These are phyloP conservation scores for Girardinichthys multiradiatus DNA, from an alignment of 2,113 vertebrate species.

Conservation along the genomic window DNA sequence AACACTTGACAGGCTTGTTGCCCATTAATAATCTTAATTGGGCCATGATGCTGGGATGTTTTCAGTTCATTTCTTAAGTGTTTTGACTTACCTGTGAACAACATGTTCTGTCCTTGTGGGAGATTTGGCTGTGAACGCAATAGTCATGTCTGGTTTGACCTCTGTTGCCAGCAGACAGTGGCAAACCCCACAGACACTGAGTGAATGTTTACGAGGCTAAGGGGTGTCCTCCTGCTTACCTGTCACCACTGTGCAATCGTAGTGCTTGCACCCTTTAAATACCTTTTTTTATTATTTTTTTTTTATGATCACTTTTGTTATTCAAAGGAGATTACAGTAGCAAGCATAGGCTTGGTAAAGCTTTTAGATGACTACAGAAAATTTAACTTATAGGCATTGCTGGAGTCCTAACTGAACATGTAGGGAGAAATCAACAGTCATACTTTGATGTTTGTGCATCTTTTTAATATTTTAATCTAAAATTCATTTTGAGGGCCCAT, in stretches of 20 bases:
- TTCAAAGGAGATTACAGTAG: constrained; percentile 28
- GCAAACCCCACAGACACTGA: constrained; percentile 35
- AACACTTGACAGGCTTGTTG: not conserved
- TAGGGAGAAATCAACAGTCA: not conserved
- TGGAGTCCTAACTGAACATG: not conserved
- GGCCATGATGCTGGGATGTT: not conserved
- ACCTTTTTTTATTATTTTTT: no score
- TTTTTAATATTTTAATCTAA: not conserved
- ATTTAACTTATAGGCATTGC: not conserved
- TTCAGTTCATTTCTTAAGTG: not conserved
- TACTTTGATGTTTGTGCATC: not conserved
- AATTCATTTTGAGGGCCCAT: constrained; percentile 14
- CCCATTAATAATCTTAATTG: not conserved
- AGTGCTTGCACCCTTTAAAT: constrained; percentile 23
- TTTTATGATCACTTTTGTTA: constrained; percentile 11
- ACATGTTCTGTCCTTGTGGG: constrained; percentile 46
- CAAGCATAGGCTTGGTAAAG: not conserved
- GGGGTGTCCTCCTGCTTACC: constrained; percentile 37
- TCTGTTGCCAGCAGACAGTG: constrained; percentile 9
- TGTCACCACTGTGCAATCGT: constrained; percentile 24
- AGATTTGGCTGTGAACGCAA: constrained; percentile 32
- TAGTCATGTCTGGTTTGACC: constrained; percentile 52
- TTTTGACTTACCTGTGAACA: constrained; percentile 1
- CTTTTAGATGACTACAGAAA: not conserved
- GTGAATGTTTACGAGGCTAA: constrained; percentile 23